Conservation (phyloP, 2,113 vertebrate species). For the Tonatia bakeri region DNA sequence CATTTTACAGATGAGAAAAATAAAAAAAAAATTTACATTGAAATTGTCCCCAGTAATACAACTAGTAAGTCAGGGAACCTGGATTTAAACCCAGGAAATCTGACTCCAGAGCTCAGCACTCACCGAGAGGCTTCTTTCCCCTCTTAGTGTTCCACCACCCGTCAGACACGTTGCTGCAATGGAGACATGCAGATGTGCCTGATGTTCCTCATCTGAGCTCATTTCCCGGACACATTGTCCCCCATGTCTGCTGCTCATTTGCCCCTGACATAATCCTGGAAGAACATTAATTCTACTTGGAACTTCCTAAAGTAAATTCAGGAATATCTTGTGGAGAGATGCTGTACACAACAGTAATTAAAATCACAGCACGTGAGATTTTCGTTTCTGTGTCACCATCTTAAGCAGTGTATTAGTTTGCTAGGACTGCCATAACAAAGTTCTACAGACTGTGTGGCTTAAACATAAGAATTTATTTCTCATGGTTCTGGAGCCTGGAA, state of each 20-base stretch:
- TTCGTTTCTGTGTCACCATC: background rate
- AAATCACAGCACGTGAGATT: background rate
- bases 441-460: background rate
- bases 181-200: rapidly evolving
- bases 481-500: background rate
- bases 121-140: background rate
- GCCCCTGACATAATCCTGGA: background rate
- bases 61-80: background rate
- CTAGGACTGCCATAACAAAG: background rate
- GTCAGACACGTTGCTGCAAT: background rate
- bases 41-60: background rate
- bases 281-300: background rate
- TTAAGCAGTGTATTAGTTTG: background rate
- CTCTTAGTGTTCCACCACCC: background rate
- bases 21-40: background rate
- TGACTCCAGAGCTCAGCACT: background rate
- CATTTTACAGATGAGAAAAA: background rate
- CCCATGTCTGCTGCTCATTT: background rate
- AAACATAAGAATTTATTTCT: background rate
- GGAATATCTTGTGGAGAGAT: background rate
- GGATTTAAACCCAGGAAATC: background rate
- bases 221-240: background rate
- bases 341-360: background rate
- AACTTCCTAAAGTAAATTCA: background rate
- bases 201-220: background rate